These are phyloP conservation scores for Eidolon dupreanum DNA, from an alignment of 2,797 vertebrate species.

Conservation along the genomic window DNA sequence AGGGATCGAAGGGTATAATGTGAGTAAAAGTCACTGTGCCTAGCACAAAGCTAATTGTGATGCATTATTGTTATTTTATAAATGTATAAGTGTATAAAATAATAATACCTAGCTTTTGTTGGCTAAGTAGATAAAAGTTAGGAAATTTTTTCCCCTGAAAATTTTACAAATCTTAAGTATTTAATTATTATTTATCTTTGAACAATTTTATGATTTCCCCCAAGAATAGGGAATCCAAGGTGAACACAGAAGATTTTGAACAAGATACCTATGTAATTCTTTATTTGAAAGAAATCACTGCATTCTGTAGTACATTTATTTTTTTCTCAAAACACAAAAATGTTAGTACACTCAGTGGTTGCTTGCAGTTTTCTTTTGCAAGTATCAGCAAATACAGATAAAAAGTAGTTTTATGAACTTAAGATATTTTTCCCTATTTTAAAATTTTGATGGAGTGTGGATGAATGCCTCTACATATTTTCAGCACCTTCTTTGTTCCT, in stretches of 20 bases:
- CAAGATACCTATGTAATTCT: background rate
- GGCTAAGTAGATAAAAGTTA: background rate
- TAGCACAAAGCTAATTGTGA: background rate
- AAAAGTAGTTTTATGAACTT: background rate
- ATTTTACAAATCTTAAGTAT: background rate
- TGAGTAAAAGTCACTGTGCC: background rate
- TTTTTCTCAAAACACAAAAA: constrained; percentile 37
- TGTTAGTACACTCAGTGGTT: background rate
- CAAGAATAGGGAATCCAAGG: background rate
- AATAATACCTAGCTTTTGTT: background rate
- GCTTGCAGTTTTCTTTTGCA: background rate
- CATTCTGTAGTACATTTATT: background rate
- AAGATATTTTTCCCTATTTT: background rate
- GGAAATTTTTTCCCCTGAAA: background rate
- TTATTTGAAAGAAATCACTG: background rate
- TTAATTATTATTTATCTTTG: constrained; percentile 27
- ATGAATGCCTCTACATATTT: background rate
- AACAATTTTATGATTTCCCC: background rate
- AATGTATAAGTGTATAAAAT: background rate
- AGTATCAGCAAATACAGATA: constrained; percentile 38
- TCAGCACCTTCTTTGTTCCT: background rate
- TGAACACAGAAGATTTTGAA: background rate
- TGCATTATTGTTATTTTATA: background rate
- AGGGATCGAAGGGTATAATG: background rate
- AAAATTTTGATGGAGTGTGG: background rate